Percentiles rank a stretch among this genome's conserved stretches.
Conservation (phyloP, 2,888 invertebrate genomes). For the Ypsolopha sequella region DNA sequence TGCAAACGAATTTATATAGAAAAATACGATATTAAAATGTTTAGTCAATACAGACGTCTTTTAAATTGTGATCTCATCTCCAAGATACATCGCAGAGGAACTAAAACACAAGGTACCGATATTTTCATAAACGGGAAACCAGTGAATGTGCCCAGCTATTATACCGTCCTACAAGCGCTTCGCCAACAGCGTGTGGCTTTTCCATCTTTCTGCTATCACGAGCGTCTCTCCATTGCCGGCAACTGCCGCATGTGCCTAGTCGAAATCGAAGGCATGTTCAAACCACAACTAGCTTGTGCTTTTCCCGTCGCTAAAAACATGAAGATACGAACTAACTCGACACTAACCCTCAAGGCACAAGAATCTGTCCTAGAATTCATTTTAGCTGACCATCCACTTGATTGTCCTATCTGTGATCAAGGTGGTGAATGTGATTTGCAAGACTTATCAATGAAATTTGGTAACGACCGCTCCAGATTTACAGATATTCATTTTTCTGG, state of each 20-base stretch:
- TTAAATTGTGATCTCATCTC: too few species aligned
- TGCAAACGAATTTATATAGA: too few species aligned
- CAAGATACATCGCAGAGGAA: too few species aligned
- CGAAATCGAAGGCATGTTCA: conserved; percentile 94
- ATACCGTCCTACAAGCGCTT: conserved; percentile 85
- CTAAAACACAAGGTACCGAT: conserved; percentile 56
- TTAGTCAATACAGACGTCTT: too few species aligned
- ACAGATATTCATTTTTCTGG: conserved; percentile 91
- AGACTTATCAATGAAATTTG: conserved; percentile 98
- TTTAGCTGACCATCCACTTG: conserved; percentile 96
- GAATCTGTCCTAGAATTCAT: conserved; percentile 96
- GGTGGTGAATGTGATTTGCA: conserved; percentile 94
- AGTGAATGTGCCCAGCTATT: conserved; percentile 92
- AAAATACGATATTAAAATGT: too few species aligned
- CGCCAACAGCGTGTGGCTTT: conserved; percentile 49
- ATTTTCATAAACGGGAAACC: conserved; percentile 95
- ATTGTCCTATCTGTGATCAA: conserved; percentile 99
- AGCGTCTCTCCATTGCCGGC: conserved; percentile 96
- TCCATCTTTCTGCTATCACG: conserved; percentile 98
- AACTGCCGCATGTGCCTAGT: conserved; percentile 99
- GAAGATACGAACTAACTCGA: conserved; percentile 96
- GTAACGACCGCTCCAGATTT: conserved; percentile 92
- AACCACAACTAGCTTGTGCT: conserved; percentile 98
- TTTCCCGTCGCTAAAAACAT: conserved; percentile 98
- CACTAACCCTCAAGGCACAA: conserved; percentile 77